These are phyloP conservation scores for Thaumatotibia leucotreta DNA, from an alignment of 1,140 invertebrate species.

Conservation along the genomic window DNA sequence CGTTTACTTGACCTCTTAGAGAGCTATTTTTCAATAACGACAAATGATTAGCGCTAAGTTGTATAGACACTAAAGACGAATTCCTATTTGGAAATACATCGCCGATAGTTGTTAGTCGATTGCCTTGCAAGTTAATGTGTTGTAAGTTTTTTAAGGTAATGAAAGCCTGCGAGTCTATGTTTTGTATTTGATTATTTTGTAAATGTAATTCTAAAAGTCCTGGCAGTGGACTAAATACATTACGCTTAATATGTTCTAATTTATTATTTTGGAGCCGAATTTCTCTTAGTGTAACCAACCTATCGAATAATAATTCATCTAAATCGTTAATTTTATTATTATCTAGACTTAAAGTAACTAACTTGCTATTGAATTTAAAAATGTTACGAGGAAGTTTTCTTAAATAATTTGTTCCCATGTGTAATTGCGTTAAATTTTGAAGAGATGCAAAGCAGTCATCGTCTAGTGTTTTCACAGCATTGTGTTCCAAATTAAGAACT, in stretches of 20 bases:
- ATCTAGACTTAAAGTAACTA: slow-evolving; percentile 92
- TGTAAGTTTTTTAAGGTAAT: slow-evolving; percentile 89
- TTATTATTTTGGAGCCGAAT: slow-evolving; percentile 92
- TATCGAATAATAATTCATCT: slow-evolving; percentile 87
- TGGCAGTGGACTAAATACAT: slow-evolving; percentile 88
- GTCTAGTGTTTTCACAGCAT: slow-evolving; percentile 88
- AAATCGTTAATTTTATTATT: slow-evolving; percentile 92
- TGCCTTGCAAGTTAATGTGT: slow-evolving; percentile 92
- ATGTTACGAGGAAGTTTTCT: slow-evolving; percentile 84
- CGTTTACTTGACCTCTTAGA: slow-evolving; percentile 85
- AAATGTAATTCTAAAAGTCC: slow-evolving; percentile 89
- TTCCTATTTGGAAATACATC: slow-evolving; percentile 87
- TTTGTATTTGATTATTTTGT: slow-evolving; percentile 89
- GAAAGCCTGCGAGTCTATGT: slow-evolving; percentile 90
- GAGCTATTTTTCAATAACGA: slow-evolving; percentile 86
- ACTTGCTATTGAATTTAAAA: slow-evolving; percentile 84
- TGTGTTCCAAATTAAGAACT: slow-evolving; percentile 92
- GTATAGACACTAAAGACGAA: slow-evolving; percentile 88
- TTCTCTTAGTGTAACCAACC: slow-evolving; percentile 85
- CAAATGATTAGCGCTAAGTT: slow-evolving; percentile 90
- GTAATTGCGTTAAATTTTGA: slow-evolving; percentile 86
- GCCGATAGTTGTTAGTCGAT: slow-evolving; percentile 85
- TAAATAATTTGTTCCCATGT: slow-evolving; percentile 92
- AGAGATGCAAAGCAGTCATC: slow-evolving; percentile 84
- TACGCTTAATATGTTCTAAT: slow-evolving; percentile 83